These are phyloP conservation scores for Spisula solida DNA, from an alignment of 2,888 invertebrate genomes.

Conservation along the genomic window DNA sequence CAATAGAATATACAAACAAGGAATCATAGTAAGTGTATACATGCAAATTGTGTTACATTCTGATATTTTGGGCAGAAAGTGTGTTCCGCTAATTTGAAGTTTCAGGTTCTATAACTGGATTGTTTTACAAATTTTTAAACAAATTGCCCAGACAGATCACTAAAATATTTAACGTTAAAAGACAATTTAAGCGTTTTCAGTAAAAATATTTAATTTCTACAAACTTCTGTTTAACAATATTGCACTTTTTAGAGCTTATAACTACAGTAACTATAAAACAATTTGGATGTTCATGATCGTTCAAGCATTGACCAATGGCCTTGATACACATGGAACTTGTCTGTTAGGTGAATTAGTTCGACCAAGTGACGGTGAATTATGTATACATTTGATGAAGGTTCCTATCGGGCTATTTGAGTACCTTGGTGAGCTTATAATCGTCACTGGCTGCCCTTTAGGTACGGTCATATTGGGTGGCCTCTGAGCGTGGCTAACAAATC, in stretches of 20 bases:
- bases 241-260: background rate
- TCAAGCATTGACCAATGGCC: background rate
- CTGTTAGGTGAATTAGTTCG: background rate
- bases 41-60: too few relatives aligned
- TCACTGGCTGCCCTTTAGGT: slow-evolving; percentile 40
- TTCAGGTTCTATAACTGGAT: too few relatives aligned
- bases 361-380: background rate
- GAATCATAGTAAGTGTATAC: too few relatives aligned
- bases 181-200: background rate
- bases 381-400: background rate
- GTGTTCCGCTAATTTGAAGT: too few relatives aligned
- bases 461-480: slow-evolving; percentile 26
- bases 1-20: too few relatives aligned
- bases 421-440: slow-evolving; percentile 13
- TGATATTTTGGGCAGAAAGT: too few relatives aligned
- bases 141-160: too few relatives aligned
- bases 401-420: background rate
- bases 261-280: background rate
- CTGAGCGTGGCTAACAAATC: slow-evolving; percentile 51
- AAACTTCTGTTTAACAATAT: background rate
- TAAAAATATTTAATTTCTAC: background rate
- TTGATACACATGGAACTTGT: background rate
- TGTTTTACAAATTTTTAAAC: too few relatives aligned
- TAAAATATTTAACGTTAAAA: background rate
- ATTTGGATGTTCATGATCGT: background rate